These are phyloP conservation scores for Nemapogon koenigi DNA, from an alignment of 2,888 invertebrate species.

Conservation along the genomic window DNA sequence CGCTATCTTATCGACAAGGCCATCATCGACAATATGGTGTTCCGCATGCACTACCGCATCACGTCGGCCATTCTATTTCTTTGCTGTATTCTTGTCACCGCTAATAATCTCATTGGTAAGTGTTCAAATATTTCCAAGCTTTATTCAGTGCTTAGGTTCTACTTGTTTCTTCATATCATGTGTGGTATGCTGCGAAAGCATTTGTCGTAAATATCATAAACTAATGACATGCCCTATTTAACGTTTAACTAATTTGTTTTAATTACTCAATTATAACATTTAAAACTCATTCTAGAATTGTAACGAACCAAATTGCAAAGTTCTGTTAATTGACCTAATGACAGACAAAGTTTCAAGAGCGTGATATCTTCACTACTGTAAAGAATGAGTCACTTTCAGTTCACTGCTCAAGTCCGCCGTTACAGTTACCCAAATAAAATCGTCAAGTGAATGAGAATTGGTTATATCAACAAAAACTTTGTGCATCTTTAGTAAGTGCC, in stretches of 20 bases:
- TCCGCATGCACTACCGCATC: slow-evolving; percentile 87
- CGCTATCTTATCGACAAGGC: slow-evolving; percentile 89
- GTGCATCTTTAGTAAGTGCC: too few relatives aligned
- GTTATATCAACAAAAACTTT: too few relatives aligned
- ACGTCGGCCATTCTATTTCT: slow-evolving; percentile 86
- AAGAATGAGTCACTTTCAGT: slow-evolving; percentile 51
- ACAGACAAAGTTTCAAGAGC: slow-evolving; percentile 3
- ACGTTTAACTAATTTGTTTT: neutral
- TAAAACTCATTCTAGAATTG: neutral
- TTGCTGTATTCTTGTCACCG: slow-evolving; percentile 86
- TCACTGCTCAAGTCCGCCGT: slow-evolving; percentile 41
- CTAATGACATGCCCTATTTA: too few relatives aligned
- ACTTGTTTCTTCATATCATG: too few relatives aligned
- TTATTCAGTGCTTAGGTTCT: too few relatives aligned
- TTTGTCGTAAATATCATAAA: neutral
- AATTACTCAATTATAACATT: neutral
- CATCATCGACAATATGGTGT: slow-evolving; percentile 88
- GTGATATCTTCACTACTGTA: slow-evolving; percentile 23
- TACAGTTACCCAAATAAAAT: slow-evolving; percentile 55
- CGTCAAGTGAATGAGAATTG: slow-evolving; percentile 40
- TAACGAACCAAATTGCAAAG: neutral
- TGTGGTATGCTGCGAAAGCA: neutral
- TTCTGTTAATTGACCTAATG: slow-evolving; percentile 5
- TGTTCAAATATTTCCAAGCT: too few relatives aligned
- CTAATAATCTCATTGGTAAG: slow-evolving; percentile 90